A percentile compares a stretch with the other conserved stretches of the same genome.
phyloP scores from a whole-genome alignment of 2,888 invertebrate genomes.

The Drosophila mayaguana region DNA sequence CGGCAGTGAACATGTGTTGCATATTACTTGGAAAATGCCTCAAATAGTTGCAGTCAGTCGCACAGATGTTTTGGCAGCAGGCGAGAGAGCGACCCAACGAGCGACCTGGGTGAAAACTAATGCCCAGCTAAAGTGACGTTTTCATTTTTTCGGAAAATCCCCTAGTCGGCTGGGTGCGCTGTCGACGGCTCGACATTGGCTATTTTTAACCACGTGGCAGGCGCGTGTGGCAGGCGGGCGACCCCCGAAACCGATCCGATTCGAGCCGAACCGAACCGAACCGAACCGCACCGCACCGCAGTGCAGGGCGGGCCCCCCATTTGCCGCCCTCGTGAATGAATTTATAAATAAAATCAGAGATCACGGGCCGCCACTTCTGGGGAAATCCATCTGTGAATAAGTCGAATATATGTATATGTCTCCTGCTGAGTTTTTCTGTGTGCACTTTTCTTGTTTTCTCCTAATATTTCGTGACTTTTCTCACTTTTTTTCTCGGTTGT shows the following conservation, averaged over 20 bases:
- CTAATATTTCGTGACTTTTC: conserved; percentile 35
- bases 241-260: conserved; percentile 18
- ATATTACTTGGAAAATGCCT: conserved; percentile 80
- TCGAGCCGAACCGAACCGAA: neutral
- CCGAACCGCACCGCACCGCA: conserved; percentile 23
- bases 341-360: conserved; percentile 73
- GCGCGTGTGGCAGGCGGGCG: conserved; percentile 42
- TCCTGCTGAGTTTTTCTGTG: conserved; percentile 75
- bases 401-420: conserved; percentile 67
- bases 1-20: conserved; percentile 70
- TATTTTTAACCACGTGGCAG: conserved; percentile 68
- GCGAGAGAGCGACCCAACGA: neutral
- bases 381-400: conserved; percentile 79
- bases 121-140: conserved; percentile 75
- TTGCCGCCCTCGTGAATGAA: conserved; percentile 71
- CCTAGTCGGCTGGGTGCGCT: conserved; percentile 60
- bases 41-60: conserved; percentile 58
- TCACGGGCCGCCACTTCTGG: conserved; percentile 66
- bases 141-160: conserved; percentile 80
- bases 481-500: conserved; percentile 33
- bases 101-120: conserved; percentile 57
- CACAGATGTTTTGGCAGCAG: conserved; percentile 53
- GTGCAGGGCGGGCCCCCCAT: conserved; percentile 26
- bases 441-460: conserved; percentile 36
- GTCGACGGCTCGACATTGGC: conserved; percentile 19